phyloP scores from a whole-genome alignment of 2,888 invertebrate species.

The Caenorhabditis auriculariae region DNA sequence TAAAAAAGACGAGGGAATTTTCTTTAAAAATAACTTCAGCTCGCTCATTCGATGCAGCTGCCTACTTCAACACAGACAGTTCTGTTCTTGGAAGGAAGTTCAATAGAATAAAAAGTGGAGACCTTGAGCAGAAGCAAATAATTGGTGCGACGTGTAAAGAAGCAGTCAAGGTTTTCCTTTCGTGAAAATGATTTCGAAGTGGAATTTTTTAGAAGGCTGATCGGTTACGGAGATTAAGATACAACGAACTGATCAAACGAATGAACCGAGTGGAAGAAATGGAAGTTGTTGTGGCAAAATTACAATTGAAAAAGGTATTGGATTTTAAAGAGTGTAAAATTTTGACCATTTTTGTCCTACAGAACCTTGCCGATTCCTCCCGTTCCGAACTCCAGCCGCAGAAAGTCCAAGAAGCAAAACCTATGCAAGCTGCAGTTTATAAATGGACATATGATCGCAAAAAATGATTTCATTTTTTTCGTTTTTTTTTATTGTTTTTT shows the following conservation, averaged over 20 bases:
- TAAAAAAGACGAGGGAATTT: too few relatives aligned
- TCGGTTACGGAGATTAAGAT: slow-evolving; percentile 42
- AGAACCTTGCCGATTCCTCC: slow-evolving; percentile 37
- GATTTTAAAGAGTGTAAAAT: not conserved
- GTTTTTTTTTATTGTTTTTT: slow-evolving; percentile 7
- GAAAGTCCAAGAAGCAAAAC: slow-evolving; percentile 44
- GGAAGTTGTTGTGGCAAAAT: slow-evolving; percentile 49
- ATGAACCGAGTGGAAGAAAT: slow-evolving; percentile 56
- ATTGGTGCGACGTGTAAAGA: slow-evolving; percentile 34
- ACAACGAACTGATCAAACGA: slow-evolving; percentile 57
- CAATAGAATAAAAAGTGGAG: slow-evolving; percentile 71
- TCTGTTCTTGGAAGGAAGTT: slow-evolving; percentile 73
- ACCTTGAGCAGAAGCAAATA: slow-evolving; percentile 27
- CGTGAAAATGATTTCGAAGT: not conserved
- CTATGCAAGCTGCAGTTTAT: slow-evolving; percentile 55
- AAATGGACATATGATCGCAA: slow-evolving; percentile 61
- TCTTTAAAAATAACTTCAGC: too few relatives aligned
- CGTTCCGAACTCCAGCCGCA: slow-evolving; percentile 49
- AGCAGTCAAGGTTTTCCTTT: slow-evolving; percentile 23
- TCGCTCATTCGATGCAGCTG: slow-evolving; percentile 73
- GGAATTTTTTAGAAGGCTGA: slow-evolving; percentile 44
- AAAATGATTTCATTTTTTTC: slow-evolving; percentile 27
- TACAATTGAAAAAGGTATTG: slow-evolving; percentile 52
- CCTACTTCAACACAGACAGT: slow-evolving; percentile 77
- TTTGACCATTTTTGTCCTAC: not conserved